Conservation (phyloP, 2,888 invertebrate genomes). For the Metopia argyrocephala region DNA sequence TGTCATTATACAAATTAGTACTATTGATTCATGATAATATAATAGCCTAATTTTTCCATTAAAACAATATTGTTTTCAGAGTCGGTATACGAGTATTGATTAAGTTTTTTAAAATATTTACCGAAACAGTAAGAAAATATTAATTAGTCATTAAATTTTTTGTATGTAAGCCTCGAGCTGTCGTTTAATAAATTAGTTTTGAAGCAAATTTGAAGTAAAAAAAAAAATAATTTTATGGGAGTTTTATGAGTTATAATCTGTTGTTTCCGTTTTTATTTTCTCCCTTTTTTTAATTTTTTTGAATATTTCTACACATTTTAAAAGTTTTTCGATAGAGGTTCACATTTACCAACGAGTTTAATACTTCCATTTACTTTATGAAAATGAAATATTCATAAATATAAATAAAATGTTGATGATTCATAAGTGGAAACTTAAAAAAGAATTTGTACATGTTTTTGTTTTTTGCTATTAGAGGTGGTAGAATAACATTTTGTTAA, state of each 20-base stretch:
- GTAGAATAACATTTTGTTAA: conserved; percentile 69
- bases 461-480: background rate
- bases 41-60: too few species aligned
- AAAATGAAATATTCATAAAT: too few species aligned
- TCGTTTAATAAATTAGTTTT: conserved; percentile 61
- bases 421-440: conserved; percentile 41
- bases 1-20: too few species aligned
- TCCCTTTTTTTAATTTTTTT: conserved; percentile 7
- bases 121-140: background rate
- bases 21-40: too few species aligned
- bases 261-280: conserved; percentile 56
- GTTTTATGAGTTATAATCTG: conserved; percentile 54
- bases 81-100: conserved; percentile 36
- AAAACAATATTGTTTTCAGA: too few species aligned
- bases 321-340: background rate
- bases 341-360: background rate
- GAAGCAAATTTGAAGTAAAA: background rate
- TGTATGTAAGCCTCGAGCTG: conserved; percentile 49
- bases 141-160: conserved; percentile 41
- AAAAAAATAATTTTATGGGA: conserved; percentile 20
- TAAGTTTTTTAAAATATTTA: conserved; percentile 43
- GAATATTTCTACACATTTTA: background rate
- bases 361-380: background rate
- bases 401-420: conserved; percentile 45
- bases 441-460: conserved; percentile 23